Base-by-base conservation (phyloP, 2,888 invertebrate genomes). In the Phorcus lineatus region DNA sequence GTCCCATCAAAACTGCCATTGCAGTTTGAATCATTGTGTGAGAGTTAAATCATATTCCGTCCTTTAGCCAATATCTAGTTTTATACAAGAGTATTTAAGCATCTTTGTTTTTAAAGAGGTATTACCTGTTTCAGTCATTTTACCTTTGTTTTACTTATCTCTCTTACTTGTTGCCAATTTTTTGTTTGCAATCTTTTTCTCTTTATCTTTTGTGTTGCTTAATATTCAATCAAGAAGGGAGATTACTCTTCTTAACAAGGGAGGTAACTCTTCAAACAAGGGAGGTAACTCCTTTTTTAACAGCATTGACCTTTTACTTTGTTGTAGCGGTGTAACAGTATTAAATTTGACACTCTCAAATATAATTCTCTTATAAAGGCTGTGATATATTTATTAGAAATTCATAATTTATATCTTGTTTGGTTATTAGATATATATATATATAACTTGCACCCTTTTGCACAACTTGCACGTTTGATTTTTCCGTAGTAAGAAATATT, bases 341-440 rank as follows among this genome's bases (percentile, higher is more conserved):
- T 62, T 62, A 62, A 13, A 62, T 28, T 62, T 62, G 24, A 62
- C 62, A 62, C 62, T 62, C 62, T 62, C 28, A 24, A 28, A 28
- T 62, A 62, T 62, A 62, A 62, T 62, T 62, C 62, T 62, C 62
- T 17, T 62, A 62, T 62, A 62, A 11, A 62, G 62, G 62, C 62
- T 62, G 62, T 62, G 62, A 62, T 62, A 62, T 62, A 62, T 62
- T 62, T 62, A 62, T 62, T 62, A 62, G 28, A 62, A n/a, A 62
- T 62, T 62, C 28, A 62, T 62, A 24, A 62, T 62, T 62, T 62
- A 62, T 62, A 28, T 62, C 24, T 62, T 62, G 62, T 62, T 62
- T 62, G 24, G 22, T 62, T 62, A 13, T 62, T 62, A 62, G 62
- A 62, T 1, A 62, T 57, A 57, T 57, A 57, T 57, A 24, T 57